phyloP scores from a whole-genome alignment of 2,113 vertebrate genomes.

The Pangasianodon gigas region DNA sequence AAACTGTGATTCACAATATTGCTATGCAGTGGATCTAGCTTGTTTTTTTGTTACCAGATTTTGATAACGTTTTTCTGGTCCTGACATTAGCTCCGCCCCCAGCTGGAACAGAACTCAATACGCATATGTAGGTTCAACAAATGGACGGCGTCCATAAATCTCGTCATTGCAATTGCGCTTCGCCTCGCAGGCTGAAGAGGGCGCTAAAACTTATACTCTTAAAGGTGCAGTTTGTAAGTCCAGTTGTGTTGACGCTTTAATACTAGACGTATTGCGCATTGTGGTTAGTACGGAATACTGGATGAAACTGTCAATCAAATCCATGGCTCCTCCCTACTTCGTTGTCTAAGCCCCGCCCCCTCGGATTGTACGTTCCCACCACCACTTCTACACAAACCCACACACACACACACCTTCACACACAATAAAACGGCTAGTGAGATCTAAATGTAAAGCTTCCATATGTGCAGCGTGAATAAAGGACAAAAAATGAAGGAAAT shows the following conservation, averaged over 20 bases:
- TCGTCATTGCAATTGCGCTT: not conserved
- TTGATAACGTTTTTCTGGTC: not conserved
- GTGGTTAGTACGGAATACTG: not conserved
- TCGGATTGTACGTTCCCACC: not conserved
- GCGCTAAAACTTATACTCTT: conserved; percentile 4
- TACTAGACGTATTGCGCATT: not conserved
- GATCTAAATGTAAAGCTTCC: not conserved
- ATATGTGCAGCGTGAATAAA: not conserved
- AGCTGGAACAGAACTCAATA: not conserved
- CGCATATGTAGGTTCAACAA: not conserved
- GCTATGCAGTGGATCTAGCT: not conserved
- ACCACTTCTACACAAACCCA: not conserved
- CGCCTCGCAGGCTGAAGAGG: not conserved
- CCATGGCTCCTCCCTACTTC: not conserved
- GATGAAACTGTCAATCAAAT: not conserved
- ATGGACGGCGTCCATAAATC: not conserved
- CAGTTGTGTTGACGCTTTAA: not conserved
- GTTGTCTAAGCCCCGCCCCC: not conserved
- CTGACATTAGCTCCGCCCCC: not conserved
- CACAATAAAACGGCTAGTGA: not conserved
- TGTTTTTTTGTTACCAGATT: not conserved
- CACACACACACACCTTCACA: not conserved
- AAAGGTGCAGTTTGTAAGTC: not conserved
- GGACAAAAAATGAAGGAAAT: not conserved
- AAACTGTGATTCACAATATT: not conserved